A percentile compares a stretch with the other conserved stretches of the same genome.
phyloP scores from a whole-genome alignment of 2,113 vertebrate species.

The Sisor rabdophorus region DNA sequence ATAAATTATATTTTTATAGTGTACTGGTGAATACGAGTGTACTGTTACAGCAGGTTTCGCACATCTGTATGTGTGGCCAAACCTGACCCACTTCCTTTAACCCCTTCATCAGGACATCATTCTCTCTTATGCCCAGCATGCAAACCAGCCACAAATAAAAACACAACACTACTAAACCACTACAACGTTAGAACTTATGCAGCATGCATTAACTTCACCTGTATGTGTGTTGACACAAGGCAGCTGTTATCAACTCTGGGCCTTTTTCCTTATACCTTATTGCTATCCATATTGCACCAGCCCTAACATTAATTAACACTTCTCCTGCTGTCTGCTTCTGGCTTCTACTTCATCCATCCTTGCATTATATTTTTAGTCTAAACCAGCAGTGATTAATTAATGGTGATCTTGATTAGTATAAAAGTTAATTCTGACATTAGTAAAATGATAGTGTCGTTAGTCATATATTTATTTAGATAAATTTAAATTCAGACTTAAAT shows the following conservation, averaged over 20 bases:
- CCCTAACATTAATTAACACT: not conserved
- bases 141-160: conserved; percentile 22
- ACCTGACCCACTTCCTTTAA: conserved; percentile 53
- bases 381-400: conserved; percentile 9
- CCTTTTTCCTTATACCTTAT: not conserved
- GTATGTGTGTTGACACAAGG: conserved; percentile 14
- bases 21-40: not conserved
- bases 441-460: conserved; percentile 27
- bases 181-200: not conserved
- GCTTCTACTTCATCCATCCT: conserved; percentile 24
- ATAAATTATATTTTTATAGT: too few species aligned
- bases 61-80: conserved; percentile 23
- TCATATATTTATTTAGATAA: too few species aligned
- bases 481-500: conserved; percentile 23
- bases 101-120: conserved; percentile 32
- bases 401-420: conserved; percentile 8
- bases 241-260: not conserved
- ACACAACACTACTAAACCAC: not conserved
- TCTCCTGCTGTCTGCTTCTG: conserved; percentile 24
- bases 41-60: not conserved
- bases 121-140: conserved; percentile 16
- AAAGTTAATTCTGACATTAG: conserved; percentile 4
- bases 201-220: not conserved
- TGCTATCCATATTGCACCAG: not conserved
- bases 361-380: not conserved